Evolutionary conservation across 2,888 invertebrate genomes (phyloP).

Genomic region (Oligia latruncula): DNA sequence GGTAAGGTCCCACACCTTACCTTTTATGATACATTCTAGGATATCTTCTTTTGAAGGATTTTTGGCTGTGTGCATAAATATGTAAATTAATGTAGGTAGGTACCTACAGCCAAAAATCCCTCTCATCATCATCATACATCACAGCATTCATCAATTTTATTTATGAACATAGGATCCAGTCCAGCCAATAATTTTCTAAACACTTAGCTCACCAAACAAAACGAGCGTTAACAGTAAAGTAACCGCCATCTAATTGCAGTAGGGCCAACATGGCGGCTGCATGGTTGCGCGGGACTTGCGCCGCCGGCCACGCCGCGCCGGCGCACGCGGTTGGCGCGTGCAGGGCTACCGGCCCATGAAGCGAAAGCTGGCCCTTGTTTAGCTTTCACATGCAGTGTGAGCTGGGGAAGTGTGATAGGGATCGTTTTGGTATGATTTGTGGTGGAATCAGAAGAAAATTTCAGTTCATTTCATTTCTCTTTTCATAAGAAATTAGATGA

Average conservation of each 20-base stretch:
- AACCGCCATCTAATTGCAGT: slow-evolving; percentile 56
- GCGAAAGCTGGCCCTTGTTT: slow-evolving; percentile 72
- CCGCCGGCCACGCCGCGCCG: neutral
- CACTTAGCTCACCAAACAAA: slow-evolving; percentile 24
- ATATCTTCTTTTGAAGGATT: no score
- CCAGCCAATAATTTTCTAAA: slow-evolving; percentile 13
- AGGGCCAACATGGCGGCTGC: slow-evolving; percentile 61
- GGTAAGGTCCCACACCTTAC: no score
- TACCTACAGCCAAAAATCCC: no score
- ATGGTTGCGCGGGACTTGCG: neutral
- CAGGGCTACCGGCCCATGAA: slow-evolving; percentile 66
- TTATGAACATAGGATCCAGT: neutral
- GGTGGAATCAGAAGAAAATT: neutral
- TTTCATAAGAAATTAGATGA: neutral
- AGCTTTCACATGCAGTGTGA: slow-evolving; percentile 69
- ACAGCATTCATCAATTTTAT: neutral
- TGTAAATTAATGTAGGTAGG: no score
- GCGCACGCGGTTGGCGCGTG: slow-evolving; percentile 65
- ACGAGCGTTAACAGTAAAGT: slow-evolving; percentile 29
- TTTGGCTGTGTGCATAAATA: no score
- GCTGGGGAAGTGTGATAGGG: slow-evolving; percentile 45
- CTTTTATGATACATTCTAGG: no score
- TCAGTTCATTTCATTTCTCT: no score
- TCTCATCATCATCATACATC: neutral
- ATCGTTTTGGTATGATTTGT: slow-evolving; percentile 53